These are phyloP conservation scores for Myotis lucifugus DNA, from an alignment of 2,113 vertebrate genomes.

Conservation along the genomic window DNA sequence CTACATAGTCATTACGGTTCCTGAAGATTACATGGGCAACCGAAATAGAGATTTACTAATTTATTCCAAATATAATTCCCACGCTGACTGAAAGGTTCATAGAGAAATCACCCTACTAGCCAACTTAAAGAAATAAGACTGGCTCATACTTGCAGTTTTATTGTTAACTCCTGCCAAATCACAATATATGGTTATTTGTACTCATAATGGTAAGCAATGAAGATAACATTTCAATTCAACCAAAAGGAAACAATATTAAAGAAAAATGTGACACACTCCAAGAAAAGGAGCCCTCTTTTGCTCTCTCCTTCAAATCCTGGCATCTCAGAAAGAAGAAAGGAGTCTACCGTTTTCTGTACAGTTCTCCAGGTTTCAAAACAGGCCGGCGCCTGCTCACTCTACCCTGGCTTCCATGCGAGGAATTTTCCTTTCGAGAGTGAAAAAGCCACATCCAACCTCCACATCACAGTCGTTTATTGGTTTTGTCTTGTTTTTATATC, in stretches of 20 bases:
- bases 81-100: constrained; percentile 65
- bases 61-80: constrained; percentile 79
- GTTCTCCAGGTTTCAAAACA: background rate
- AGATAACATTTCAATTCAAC: background rate
- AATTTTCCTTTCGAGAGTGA: background rate
- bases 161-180: background rate
- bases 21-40: constrained; percentile 66
- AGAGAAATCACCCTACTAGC: constrained; percentile 24
- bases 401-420: background rate
- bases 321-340: background rate
- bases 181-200: constrained; percentile 27
- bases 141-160: constrained; percentile 8
- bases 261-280: background rate
- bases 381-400: background rate
- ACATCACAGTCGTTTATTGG: background rate
- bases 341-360: background rate
- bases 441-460: no score
- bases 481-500: background rate
- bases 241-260: background rate
- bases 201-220: background rate
- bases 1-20: constrained; percentile 75
- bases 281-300: background rate
- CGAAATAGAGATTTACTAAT: constrained; percentile 65
- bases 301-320: background rate
- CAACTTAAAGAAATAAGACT: background rate